These are phyloP conservation scores for Drosophila helvetica DNA, from an alignment of 2,888 invertebrate genomes.

Conservation along the genomic window DNA sequence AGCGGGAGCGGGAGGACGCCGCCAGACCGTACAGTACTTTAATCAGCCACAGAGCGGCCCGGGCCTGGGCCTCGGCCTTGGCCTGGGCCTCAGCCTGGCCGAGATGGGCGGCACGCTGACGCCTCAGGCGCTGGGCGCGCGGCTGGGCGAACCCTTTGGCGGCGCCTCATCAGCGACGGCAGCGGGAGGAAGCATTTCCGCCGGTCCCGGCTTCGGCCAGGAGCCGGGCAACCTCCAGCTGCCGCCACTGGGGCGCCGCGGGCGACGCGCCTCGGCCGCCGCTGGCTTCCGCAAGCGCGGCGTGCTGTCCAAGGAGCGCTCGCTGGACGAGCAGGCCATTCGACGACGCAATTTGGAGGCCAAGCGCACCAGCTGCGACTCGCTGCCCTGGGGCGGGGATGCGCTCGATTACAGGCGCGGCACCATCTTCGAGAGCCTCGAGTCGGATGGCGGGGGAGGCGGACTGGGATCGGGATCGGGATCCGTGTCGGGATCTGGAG, in stretches of 20 bases:
- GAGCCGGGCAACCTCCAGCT: constrained; percentile 68
- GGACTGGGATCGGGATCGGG: not conserved
- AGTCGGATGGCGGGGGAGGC: constrained; percentile 72
- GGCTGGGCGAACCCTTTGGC: constrained; percentile 83
- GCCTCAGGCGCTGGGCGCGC: constrained; percentile 68
- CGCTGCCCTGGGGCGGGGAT: constrained; percentile 82
- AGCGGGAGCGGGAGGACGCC: constrained; percentile 68
- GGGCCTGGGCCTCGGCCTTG: constrained; percentile 6
- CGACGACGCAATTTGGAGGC: constrained; percentile 85
- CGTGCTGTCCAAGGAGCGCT: constrained; percentile 83
- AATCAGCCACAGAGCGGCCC: constrained; percentile 72
- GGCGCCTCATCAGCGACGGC: constrained; percentile 76
- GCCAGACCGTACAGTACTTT: constrained; percentile 84
- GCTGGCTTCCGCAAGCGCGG: constrained; percentile 82
- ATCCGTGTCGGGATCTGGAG: constrained; percentile 30
- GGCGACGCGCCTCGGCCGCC: constrained; percentile 81
- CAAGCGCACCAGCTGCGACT: constrained; percentile 84
- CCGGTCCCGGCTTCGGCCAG: constrained; percentile 73
- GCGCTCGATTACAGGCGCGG: constrained; percentile 80
- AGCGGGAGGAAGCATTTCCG: constrained; percentile 39
- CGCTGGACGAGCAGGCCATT: constrained; percentile 83
- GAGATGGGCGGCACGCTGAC: constrained; percentile 83
- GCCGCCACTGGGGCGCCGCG: constrained; percentile 77
- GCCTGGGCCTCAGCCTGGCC: constrained; percentile 72
- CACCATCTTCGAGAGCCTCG: constrained; percentile 84